phyloP scores from a whole-genome alignment of 2,113 vertebrate genomes.

The Leptocoma aspasia region DNA sequence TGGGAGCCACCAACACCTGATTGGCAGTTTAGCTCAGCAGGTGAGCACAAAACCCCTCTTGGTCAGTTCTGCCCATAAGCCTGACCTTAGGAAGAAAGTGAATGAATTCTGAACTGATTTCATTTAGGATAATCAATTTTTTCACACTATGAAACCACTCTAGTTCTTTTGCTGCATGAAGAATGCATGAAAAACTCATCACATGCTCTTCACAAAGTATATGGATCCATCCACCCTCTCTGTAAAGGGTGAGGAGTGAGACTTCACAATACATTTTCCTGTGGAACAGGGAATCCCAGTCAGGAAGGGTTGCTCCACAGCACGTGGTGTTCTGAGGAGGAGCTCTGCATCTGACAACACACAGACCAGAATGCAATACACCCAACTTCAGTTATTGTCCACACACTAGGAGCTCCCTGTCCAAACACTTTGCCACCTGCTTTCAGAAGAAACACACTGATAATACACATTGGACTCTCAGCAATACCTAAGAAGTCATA shows the following conservation, averaged over 20 bases:
- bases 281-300: background rate
- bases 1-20: background rate
- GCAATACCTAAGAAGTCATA: background rate
- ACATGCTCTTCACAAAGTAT: background rate
- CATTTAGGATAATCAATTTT: background rate
- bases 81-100: background rate
- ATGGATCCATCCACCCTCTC: background rate
- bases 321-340: background rate
- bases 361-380: background rate
- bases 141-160: background rate
- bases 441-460: background rate
- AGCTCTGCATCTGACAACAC: background rate
- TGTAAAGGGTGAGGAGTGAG: no score
- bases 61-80: background rate
- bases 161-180: background rate
- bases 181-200: background rate
- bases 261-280: background rate
- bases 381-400: background rate
- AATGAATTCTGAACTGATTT: background rate
- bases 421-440: background rate
- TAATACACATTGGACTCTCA: background rate
- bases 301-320: background rate
- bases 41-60: background rate
- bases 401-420: background rate
- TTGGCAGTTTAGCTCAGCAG: background rate